phyloP scores from a whole-genome alignment of 2,888 invertebrate genomes.

The Embidobia sp. region DNA sequence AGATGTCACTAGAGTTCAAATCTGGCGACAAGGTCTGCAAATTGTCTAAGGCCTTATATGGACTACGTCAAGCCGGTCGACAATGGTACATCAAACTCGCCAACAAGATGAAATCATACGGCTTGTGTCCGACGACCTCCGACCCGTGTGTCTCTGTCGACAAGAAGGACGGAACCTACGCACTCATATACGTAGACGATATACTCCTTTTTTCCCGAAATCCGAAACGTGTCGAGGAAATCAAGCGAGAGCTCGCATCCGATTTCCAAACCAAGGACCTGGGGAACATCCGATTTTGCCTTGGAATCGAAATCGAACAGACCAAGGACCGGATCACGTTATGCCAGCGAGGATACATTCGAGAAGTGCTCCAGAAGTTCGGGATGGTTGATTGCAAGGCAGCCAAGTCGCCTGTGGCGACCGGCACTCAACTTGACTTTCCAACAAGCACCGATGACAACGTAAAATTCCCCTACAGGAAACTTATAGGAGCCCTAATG shows the following conservation, averaged over 20 bases:
- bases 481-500: no score
- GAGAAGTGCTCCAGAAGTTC: conserved; percentile 1
- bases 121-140: neutral
- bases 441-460: no score
- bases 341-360: neutral
- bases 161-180: neutral
- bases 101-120: neutral
- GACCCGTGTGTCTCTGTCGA: neutral
- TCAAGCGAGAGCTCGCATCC: neutral
- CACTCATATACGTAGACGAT: neutral
- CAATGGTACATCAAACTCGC: neutral
- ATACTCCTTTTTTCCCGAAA: neutral
- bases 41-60: neutral
- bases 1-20: neutral
- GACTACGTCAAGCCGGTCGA: conserved; percentile 18
- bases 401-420: no score
- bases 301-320: conserved; percentile 5
- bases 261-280: conserved; percentile 8
- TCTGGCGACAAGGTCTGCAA: neutral
- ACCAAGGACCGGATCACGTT: neutral
- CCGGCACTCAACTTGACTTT: no score
- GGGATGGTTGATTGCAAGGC: conserved; percentile 8
- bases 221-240: neutral
- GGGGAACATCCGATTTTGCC: neutral
- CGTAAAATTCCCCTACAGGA: no score